phyloP scores from a whole-genome alignment of 2,113 vertebrate genomes.

The Nipponia nippon region DNA sequence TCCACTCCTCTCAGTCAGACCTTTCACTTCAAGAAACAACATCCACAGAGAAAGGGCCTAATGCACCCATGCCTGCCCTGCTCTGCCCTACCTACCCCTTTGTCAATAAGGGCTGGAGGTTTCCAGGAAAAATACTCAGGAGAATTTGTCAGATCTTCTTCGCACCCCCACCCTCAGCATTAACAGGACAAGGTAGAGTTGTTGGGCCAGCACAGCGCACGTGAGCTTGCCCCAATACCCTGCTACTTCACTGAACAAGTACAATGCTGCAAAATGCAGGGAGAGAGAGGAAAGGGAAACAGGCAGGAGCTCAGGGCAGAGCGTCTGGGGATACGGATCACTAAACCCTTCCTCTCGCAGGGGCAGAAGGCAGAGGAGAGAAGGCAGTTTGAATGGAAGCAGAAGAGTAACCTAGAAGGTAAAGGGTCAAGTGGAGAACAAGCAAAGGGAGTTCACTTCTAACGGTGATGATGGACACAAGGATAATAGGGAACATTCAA shows the following conservation, averaged over 20 bases:
- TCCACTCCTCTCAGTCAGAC: neutral
- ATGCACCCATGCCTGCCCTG: neutral
- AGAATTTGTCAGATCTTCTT: neutral
- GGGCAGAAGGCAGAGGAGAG: neutral
- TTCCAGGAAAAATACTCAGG: neutral
- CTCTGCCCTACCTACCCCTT: neutral
- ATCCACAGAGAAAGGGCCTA: neutral
- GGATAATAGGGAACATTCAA: neutral
- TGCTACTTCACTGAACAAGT: neutral
- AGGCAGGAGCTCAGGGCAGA: neutral
- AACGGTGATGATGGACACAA: neutral
- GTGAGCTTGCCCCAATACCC: neutral
- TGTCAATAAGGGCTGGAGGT: neutral
- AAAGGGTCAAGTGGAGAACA: neutral
- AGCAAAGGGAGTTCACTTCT: neutral
- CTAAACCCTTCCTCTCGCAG: neutral
- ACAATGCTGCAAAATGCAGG: neutral
- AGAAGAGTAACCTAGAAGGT: neutral
- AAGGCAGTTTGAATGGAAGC: neutral
- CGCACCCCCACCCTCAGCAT: neutral
- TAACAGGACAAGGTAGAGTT: neutral
- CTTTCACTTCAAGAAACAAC: neutral
- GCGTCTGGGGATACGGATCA: neutral
- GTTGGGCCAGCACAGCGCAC: neutral
- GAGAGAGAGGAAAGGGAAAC: neutral